Evolutionary conservation across 2,888 invertebrate genomes (phyloP), one percentile per base, ranked within the genome.

Genomic region (Entomobrya multifasciata): DNA sequence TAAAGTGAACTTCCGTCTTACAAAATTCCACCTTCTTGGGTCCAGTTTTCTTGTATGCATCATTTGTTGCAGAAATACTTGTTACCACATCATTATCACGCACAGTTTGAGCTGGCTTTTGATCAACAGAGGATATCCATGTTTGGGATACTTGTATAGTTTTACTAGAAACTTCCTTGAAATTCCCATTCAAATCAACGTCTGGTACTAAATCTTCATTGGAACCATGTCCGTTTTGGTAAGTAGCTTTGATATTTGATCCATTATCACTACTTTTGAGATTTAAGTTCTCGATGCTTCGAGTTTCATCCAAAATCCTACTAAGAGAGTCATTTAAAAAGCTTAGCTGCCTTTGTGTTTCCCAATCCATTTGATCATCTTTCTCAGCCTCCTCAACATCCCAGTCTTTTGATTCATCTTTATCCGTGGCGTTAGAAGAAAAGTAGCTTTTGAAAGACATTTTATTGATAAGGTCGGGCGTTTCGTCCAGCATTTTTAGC

Each of bases 1-100:
- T 95, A 92, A 97, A 97, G 92, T 97, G 97, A 30, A 97, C 95
- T 93, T 97, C 97, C 0, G 97, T 97, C 93, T 97, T 97, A 92
- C 96, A 96, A 92, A 97, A 97, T 91, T 95, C 96, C 0, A 97
- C 97, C 92, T 95, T 96, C 92, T 96, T 96, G 0, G 94, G 93
- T 92, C 93, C 94, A 6, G 36, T 36, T 90, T 88, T 87, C 82
- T 87, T 89, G 49, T 85, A 87, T 0, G 87, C 87, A 72, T 91
- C 91, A 60, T 89, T 88, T 0, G 90, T 90, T 6, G 87, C 90
- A 13, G 90, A 89, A 20, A 91, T 91, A 30, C 88, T 90, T 13
- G 90, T 91, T 0, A 89, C 90, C 6, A 91, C 89, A 67, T 90
- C 90, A 30, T 88, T 86, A 72, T 91, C 91, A 11, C 90, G 81